Evolutionary conservation across 2,113 vertebrate genomes (phyloP).

Genomic region (Amblyopsis rosae): DNA sequence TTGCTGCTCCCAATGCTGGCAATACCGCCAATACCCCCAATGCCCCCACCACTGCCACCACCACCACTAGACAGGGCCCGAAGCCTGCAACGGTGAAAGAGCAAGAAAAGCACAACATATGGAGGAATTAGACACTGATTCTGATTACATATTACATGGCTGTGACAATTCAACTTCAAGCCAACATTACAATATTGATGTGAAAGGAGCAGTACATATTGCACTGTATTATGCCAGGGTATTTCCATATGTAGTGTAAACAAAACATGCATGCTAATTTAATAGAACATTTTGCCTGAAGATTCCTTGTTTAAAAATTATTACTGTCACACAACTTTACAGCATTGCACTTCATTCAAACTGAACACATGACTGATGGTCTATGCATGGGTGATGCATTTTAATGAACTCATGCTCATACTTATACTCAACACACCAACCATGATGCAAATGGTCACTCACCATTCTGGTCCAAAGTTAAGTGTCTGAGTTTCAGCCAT

Average conservation of each 20-base stretch:
- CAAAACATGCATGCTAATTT: background rate
- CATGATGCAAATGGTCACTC: constrained; percentile 56
- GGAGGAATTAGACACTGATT: background rate
- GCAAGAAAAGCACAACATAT: constrained; percentile 11
- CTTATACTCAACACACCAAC: constrained; percentile 5
- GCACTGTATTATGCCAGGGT: constrained; percentile 9
- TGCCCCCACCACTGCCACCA: constrained; percentile 44
- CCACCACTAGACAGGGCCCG: constrained; percentile 95
- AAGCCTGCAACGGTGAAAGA: constrained; percentile 79
- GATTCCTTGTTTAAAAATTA: too few relatives aligned
- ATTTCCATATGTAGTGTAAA: constrained; percentile 23
- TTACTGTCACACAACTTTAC: too few relatives aligned
- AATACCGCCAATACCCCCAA: constrained; percentile 60
- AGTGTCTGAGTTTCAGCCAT: constrained; percentile 99
- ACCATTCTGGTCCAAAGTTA: constrained; percentile 99
- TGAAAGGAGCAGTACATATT: too few relatives aligned
- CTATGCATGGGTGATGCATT: too few relatives aligned
- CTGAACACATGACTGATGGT: too few relatives aligned
- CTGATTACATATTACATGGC: too few relatives aligned
- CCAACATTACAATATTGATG: too few relatives aligned
- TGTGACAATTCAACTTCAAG: too few relatives aligned
- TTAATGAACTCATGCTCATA: too few relatives aligned
- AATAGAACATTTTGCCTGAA: too few relatives aligned
- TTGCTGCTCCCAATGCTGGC: constrained; percentile 59
- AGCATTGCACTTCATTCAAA: too few relatives aligned